A percentile compares a stretch with the other conserved stretches of the same genome.
Conservation (phyloP, 2,797 vertebrate genomes). For the Aselliscus stoliczkanus region DNA sequence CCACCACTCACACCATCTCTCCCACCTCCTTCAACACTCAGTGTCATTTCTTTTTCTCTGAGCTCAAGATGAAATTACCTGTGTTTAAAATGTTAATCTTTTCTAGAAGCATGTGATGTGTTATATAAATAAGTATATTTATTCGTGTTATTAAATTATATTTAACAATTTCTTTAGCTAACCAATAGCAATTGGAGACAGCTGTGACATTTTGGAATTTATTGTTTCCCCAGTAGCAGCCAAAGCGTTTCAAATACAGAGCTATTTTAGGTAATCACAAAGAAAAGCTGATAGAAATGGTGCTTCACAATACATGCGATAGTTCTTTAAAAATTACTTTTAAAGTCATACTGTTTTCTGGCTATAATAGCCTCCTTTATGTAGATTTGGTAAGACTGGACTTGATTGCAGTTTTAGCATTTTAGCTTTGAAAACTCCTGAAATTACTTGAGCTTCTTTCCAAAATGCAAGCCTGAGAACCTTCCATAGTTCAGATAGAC, state of each 20-base stretch:
- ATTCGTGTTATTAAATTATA: neutral
- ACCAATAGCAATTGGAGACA: neutral
- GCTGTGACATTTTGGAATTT: neutral
- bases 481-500: neutral
- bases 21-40: neutral
- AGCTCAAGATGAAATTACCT: neutral
- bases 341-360: neutral
- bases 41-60: too few species aligned
- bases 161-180: neutral
- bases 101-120: neutral
- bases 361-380: neutral
- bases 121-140: neutral
- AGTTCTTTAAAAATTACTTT: neutral
- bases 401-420: constrained; percentile 17
- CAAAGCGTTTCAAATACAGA: neutral
- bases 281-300: neutral
- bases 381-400: neutral
- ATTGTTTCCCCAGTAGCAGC: neutral
- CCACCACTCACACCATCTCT: fast-evolving
- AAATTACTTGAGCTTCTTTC: constrained; percentile 44
- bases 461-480: neutral
- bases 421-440: constrained; percentile 28
- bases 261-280: neutral
- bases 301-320: neutral
- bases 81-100: neutral